A percentile compares a stretch with the other conserved stretches of the same genome.
phyloP scores from a whole-genome alignment of 2,888 invertebrate species.

The Pseudococcus viburni region DNA sequence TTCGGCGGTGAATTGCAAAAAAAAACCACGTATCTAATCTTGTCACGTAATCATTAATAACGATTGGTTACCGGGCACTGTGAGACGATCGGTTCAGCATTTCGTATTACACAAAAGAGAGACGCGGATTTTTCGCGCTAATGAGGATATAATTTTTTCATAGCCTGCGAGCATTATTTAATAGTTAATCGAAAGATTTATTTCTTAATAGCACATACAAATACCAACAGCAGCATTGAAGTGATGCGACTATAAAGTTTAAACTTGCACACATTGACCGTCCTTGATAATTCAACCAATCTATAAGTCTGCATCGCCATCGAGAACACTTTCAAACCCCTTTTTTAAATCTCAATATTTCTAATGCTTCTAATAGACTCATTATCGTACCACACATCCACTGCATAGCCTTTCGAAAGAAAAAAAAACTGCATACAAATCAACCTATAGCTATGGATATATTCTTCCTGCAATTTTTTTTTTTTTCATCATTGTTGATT shows the following conservation, averaged over 20 bases:
- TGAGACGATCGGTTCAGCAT: constrained; percentile 26
- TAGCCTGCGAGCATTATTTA: constrained; percentile 29
- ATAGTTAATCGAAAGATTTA: constrained; percentile 47
- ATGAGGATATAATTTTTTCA: constrained; percentile 48
- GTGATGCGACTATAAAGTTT: constrained; percentile 9
- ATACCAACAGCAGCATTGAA: not conserved
- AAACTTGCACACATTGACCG: constrained; percentile 36
- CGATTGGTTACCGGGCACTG: constrained; percentile 25
- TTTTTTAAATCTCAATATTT: not conserved
- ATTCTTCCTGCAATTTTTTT: not conserved
- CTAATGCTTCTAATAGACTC: not conserved
- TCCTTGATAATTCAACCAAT: not conserved
- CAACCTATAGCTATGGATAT: not conserved
- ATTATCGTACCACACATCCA: not conserved
- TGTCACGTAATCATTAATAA: constrained; percentile 46
- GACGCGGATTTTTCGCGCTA: constrained; percentile 42
- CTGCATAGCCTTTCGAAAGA: not conserved
- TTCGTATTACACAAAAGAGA: constrained; percentile 17
- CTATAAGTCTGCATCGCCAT: not conserved
- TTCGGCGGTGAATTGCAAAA: constrained; percentile 29
- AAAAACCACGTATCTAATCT: constrained; percentile 1
- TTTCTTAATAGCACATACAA: not conserved
- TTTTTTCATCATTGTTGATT: not conserved
- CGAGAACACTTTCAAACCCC: not conserved
- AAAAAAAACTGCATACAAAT: constrained; percentile 13